phyloP scores from a whole-genome alignment of 2,113 vertebrate species.

The Odobenus rosmarus region DNA sequence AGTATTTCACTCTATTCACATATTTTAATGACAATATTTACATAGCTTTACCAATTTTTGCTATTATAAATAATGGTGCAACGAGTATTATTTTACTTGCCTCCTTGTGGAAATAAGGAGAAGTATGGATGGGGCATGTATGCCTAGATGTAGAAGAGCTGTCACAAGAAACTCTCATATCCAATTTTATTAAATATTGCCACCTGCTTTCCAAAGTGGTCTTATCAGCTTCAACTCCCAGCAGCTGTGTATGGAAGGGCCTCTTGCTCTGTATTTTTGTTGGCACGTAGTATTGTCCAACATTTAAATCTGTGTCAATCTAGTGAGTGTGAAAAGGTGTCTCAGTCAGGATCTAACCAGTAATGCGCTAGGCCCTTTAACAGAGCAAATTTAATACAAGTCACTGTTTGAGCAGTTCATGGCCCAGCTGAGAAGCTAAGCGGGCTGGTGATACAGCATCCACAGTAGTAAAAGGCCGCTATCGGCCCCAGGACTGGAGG shows the following conservation, averaged over 20 bases:
- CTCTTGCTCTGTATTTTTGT: neutral
- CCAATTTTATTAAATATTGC: neutral
- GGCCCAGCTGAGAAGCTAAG: neutral
- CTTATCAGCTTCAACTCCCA: neutral
- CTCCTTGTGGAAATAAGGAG: neutral
- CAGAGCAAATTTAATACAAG: neutral
- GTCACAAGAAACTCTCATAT: neutral
- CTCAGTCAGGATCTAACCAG: neutral
- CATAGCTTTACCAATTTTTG: neutral
- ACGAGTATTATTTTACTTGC: neutral
- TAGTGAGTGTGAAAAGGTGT: neutral
- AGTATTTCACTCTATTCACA: neutral
- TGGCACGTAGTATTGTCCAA: neutral
- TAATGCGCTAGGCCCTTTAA: neutral
- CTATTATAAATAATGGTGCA: neutral
- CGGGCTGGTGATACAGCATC: neutral
- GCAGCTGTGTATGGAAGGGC: neutral
- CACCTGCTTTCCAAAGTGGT: neutral
- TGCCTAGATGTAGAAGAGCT: neutral
- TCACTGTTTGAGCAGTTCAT: neutral
- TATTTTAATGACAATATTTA: constrained; percentile 13
- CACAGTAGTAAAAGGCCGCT: neutral
- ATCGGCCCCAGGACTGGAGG: accelerated
- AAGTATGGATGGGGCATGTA: neutral
- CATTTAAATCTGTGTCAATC: neutral